phyloP scores from a whole-genome alignment of 2,113 vertebrate species.

The Gymnogyps californianus region DNA sequence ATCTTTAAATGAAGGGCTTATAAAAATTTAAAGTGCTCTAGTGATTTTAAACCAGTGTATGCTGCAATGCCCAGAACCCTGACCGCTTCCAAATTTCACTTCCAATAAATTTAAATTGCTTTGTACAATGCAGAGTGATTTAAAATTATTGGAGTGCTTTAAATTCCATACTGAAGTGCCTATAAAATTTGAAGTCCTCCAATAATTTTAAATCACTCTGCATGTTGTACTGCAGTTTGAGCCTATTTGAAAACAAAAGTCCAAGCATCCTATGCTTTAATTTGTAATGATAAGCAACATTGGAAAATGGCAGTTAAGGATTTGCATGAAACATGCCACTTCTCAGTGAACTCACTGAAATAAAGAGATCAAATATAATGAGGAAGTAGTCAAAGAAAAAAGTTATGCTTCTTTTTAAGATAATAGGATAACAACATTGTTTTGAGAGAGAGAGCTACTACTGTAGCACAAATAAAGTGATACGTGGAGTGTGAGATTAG shows the following conservation, averaged over 20 bases:
- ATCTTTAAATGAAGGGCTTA: constrained; percentile 52
- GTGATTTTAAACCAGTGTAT: constrained; percentile 57
- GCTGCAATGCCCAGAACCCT: constrained; percentile 57
- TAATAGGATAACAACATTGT: background rate
- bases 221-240: constrained; percentile 44
- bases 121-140: constrained; percentile 63
- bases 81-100: constrained; percentile 66
- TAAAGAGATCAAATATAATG: background rate
- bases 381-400: background rate
- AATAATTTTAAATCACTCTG: constrained; percentile 63
- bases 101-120: constrained; percentile 74
- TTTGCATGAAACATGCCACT: background rate
- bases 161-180: constrained; percentile 49
- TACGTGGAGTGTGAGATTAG: background rate
- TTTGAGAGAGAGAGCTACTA: background rate
- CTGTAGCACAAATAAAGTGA: background rate
- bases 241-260: constrained; percentile 20
- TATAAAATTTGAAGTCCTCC: constrained; percentile 66
- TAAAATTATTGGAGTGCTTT: constrained; percentile 70
- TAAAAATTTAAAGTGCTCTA: constrained; percentile 48
- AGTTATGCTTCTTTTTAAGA: background rate
- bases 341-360: background rate
- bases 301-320: constrained; percentile 17
- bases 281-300: constrained; percentile 42
- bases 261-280: constrained; percentile 46